These are phyloP conservation scores for Bradynema listronoti DNA, from an alignment of 1,140 invertebrate genomes.

Conservation along the genomic window DNA sequence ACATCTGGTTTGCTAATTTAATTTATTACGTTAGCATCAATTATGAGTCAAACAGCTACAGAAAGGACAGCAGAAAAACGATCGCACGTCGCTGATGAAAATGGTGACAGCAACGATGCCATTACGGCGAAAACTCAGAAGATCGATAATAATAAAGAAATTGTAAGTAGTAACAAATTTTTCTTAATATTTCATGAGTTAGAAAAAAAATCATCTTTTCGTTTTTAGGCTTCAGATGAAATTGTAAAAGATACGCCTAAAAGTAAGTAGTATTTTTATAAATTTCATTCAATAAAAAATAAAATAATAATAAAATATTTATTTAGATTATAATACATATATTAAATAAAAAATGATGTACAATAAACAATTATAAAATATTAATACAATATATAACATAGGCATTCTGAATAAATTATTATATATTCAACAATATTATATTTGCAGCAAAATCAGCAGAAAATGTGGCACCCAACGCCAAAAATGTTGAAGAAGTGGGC, in stretches of 20 bases:
- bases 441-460: neutral
- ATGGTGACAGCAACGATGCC: neutral
- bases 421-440: neutral
- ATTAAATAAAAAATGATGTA: neutral
- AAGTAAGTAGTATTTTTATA: neutral
- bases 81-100: constrained; percentile 2
- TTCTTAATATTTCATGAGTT: neutral
- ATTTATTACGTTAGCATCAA: too few species aligned
- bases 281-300: neutral
- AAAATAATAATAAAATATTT: neutral
- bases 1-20: too few species aligned
- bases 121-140: neutral
- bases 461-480: neutral
- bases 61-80: too few species aligned
- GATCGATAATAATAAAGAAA: constrained; percentile 2
- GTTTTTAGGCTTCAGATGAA: constrained; percentile 3
- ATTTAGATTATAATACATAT: neutral
- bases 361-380: neutral
- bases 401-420: neutral
- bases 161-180: too few species aligned
- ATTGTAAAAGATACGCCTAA: neutral
- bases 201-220: neutral
- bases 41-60: too few species aligned
- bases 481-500: neutral
- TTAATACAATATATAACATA: too few species aligned